These are phyloP conservation scores for Lepidocyrtinus sp. DNA, from an alignment of 2,888 invertebrate genomes.

Conservation along the genomic window DNA sequence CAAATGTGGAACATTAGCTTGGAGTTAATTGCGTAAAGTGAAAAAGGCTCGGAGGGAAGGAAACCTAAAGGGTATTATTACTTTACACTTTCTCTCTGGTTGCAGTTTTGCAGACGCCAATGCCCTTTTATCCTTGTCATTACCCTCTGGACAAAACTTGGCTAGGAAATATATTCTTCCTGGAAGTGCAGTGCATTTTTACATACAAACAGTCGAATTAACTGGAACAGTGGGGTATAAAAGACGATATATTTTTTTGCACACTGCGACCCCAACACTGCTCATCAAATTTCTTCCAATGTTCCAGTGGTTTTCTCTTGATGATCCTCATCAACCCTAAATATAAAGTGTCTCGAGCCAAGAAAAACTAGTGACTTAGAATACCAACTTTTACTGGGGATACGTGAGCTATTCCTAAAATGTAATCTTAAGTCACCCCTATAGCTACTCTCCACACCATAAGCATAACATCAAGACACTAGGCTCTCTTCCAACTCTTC, in stretches of 20 bases:
- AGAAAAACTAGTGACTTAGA: too few species aligned
- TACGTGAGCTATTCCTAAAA: conserved; percentile 21
- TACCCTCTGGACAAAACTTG: too few species aligned
- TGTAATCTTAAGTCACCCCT: conserved; percentile 50
- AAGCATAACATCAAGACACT: conserved; percentile 15
- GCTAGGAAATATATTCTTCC: too few species aligned
- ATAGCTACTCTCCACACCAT: not conserved
- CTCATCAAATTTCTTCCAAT: conserved; percentile 49
- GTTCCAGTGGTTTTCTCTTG: conserved; percentile 17
- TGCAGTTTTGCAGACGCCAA: too few species aligned
- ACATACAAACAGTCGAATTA: conserved; percentile 56
- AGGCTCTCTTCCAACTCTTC: conserved; percentile 45
- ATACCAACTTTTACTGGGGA: conserved; percentile 35
- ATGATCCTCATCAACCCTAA: conserved; percentile 34
- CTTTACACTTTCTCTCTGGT: too few species aligned
- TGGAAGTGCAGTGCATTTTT: conserved; percentile 37
- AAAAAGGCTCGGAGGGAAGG: too few species aligned
- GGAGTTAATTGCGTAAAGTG: too few species aligned
- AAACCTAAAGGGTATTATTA: too few species aligned
- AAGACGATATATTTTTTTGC: too few species aligned
- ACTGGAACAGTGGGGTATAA: not conserved
- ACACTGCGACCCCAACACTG: too few species aligned
- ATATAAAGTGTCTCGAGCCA: conserved; percentile 35
- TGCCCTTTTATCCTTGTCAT: too few species aligned
- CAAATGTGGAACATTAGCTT: too few species aligned